Conservation (phyloP, 2,797 vertebrate species). For the Numenius phaeopus region DNA sequence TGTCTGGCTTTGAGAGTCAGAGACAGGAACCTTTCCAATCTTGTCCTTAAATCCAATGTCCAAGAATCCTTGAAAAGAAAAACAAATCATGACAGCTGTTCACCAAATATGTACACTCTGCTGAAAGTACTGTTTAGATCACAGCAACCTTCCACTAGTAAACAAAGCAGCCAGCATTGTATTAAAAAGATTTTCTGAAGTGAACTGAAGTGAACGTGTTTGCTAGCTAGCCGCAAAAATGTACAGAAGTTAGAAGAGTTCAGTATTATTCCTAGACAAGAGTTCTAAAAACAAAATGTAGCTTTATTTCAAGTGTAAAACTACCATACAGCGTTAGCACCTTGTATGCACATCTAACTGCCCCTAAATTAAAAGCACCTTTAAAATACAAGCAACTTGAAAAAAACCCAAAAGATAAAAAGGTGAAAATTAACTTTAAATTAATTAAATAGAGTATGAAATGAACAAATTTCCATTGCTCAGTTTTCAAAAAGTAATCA, state of each 20-base stretch:
- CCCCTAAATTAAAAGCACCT: not conserved
- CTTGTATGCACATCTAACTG: not conserved
- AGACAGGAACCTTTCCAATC: slow-evolving; percentile 88
- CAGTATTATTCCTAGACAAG: not conserved
- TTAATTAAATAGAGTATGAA: not conserved
- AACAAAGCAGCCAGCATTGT: not conserved
- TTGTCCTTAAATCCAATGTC: slow-evolving; percentile 87
- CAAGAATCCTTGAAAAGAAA: slow-evolving; percentile 88
- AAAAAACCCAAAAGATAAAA: not conserved
- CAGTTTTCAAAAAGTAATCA: not conserved
- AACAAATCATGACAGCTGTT: not conserved
- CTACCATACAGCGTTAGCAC: not conserved
- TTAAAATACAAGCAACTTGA: not conserved
- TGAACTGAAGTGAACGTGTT: not conserved
- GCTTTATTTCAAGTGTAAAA: slow-evolving; percentile 10
- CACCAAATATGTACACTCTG: not conserved
- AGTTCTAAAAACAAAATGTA: not conserved
- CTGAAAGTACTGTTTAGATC: not conserved
- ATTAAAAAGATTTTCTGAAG: not conserved
- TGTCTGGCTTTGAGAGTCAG: slow-evolving; percentile 84
- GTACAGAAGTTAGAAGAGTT: not conserved
- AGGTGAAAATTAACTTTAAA: not conserved
- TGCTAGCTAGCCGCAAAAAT: not conserved
- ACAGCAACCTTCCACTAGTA: not conserved
- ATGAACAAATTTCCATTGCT: not conserved